These are phyloP conservation scores for Orthonychiurus folsomi DNA, from an alignment of 2,888 invertebrate genomes.

Conservation along the genomic window DNA sequence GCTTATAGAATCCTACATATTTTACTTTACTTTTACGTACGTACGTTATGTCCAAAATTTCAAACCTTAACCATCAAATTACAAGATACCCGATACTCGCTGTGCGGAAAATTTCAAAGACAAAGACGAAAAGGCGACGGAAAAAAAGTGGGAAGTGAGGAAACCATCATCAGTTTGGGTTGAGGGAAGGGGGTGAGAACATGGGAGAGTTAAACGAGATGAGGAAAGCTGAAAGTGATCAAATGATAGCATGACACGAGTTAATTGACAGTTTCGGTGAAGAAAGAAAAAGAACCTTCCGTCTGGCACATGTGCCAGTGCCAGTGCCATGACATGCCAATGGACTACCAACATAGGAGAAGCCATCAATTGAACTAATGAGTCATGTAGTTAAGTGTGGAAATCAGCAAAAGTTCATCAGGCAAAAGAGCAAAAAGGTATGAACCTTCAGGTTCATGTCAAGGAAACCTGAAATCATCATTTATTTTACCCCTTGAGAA, in stretches of 20 bases:
- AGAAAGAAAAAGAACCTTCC: slow-evolving; percentile 11
- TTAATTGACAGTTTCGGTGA: slow-evolving; percentile 29
- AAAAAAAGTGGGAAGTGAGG: too few relatives aligned
- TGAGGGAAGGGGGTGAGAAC: not conserved
- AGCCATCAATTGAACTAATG: not conserved
- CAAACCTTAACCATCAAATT: too few relatives aligned
- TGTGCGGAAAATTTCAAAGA: not conserved
- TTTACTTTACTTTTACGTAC: too few relatives aligned
- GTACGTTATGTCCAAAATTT: too few relatives aligned
- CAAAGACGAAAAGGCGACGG: too few relatives aligned
- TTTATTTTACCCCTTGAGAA: slow-evolving; percentile 1
- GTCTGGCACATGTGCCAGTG: not conserved
- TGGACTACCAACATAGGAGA: too few relatives aligned
- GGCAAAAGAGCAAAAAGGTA: too few relatives aligned
- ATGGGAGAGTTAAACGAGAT: slow-evolving; percentile 10
- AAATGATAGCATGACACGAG: slow-evolving; percentile 33
- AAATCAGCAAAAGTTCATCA: not conserved
- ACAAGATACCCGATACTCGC: not conserved
- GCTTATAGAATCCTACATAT: too few relatives aligned
- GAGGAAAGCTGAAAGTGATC: slow-evolving; percentile 28
- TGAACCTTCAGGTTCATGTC: not conserved
- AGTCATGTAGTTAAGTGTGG: not conserved
- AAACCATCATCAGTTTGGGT: too few relatives aligned
- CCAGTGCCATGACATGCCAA: too few relatives aligned
- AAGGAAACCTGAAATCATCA: not conserved